Base-by-base conservation (phyloP, 2,113 vertebrate genomes). In the Plestiodon gilberti region DNA sequence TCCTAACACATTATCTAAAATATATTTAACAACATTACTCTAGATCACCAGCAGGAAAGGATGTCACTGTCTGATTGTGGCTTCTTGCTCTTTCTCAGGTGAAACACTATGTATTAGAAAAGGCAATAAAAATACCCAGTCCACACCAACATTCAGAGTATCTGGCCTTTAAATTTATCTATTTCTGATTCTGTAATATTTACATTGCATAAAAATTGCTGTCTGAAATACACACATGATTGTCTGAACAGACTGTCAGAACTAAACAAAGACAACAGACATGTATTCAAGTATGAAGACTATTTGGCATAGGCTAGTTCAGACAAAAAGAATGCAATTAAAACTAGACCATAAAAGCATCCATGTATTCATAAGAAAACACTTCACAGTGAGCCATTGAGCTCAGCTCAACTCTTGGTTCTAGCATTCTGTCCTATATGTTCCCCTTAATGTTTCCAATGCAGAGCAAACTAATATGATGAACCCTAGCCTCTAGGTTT, bases 1-100 rank as follows among this genome's bases (percentile, higher is more conserved):
- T 93, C 90, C 93, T 84, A 90, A 85, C 89, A 91, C 90, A 84
- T 87, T 93, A 92, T 92, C 87, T 77, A 91, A 93, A 94, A 92
- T 86, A 33, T 48, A 90, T 87, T 87, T 91, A 84, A 86, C 74
- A 89, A 91, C 76, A 85, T 59, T 71, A 73, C 1, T 83, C 78
- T 61, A 59, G 38, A 91, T 91, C 78, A 84, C 64, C 86, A 88
- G 61, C 0, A 30, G 55, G 85, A 85, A 40, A 85, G 33, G 70
- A 40, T 5, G 75, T 76, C 88, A 89, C 6, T 14, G 1, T 35
- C 82, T 59, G 6, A 69, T 85, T 65, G 0, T 73, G 59, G 28
- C 52, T 86, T 33, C 48, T 13, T 59, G n/a, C n/a, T 82, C 35
- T 35, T 73, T 81, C 73, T 61, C 67, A 17, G 1, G 6, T n/a